Percentiles rank a stretch among this genome's conserved stretches.
Evolutionary conservation across 1,140 invertebrate species (phyloP).

Genomic region (Nomia melanderi): DNA sequence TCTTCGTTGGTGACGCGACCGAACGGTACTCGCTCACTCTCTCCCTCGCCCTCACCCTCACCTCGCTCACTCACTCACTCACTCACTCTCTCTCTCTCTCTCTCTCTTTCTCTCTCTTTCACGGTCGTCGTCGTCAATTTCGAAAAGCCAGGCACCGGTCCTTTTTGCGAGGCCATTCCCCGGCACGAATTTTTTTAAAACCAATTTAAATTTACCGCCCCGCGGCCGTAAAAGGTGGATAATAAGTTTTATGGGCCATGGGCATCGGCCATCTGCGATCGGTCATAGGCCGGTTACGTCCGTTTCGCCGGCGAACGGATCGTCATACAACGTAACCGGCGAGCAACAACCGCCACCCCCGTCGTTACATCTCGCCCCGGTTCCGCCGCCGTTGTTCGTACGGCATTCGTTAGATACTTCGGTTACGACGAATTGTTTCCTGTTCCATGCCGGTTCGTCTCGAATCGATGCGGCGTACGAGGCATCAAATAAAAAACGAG

Average conservation of each 20-base stretch:
- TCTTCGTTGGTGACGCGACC: constrained; percentile 23
- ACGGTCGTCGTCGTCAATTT: constrained; percentile 61
- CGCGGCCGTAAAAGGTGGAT: constrained; percentile 70
- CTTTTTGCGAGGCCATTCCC: constrained; percentile 56
- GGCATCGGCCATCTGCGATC: constrained; percentile 69
- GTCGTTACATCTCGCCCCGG: constrained; percentile 36
- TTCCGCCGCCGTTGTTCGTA: constrained; percentile 4
- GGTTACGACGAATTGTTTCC: constrained; percentile 34
- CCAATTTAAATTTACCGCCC: constrained; percentile 69
- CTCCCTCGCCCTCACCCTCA: neutral
- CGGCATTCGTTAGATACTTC: constrained; percentile 43
- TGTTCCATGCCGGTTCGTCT: constrained; percentile 7
- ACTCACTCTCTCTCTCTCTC: no score
- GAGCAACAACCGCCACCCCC: neutral
- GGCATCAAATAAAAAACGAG: neutral
- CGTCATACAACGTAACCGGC: constrained; percentile 45
- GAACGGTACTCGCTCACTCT: no score
- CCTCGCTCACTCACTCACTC: no score
- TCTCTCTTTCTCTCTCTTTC: no score
- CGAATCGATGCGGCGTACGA: constrained; percentile 24
- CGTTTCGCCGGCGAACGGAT: constrained; percentile 53
- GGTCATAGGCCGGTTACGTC: constrained; percentile 64
- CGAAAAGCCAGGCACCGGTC: constrained; percentile 33
- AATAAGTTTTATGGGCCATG: constrained; percentile 72
- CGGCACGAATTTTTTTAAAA: constrained; percentile 65